Evolutionary conservation across 2,797 vertebrate species (phyloP), one percentile per base, ranked within the genome.

Genomic region (Cheirogaleus major): DNA sequence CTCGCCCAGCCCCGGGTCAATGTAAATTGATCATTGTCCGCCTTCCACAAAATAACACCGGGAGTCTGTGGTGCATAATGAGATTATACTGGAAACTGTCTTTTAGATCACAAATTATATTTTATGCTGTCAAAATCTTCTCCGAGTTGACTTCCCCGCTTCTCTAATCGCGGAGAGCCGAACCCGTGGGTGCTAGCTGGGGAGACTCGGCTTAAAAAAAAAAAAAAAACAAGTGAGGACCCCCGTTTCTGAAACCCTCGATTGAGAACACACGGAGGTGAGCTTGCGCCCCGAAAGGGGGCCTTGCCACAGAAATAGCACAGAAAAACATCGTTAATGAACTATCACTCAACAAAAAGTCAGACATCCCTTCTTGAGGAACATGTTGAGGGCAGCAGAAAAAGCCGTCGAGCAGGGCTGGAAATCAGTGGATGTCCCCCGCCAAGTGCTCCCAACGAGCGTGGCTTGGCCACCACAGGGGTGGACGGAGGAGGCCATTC

Each of bases 21-120:
- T 99, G 99, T 99, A 99, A 99, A 99, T 99, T 99, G 99, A 99
- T 99, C 99, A 99, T 99, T 99, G 99, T 99, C 98, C 98, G 98
- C 98, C 99, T 99, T 98, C 98, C 98, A 98, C 99, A 99, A 99
- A 99, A 99, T 98, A 99, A 99, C 98, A 99, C 98, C 98, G 97
- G 98, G 98, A 99, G 99, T 99, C 99, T 99, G 99, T 98, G 98
- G 98, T 98, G 98, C 98, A 98, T 99, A 99, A 99, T 99, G 98
- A 99, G 99, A 99, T 99, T 99, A 99, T 98, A 98, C 98, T 99
- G 98, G 98, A 99, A 99, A 99, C 98, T 98, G 98, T 99, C 98
- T 98, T 98, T 98, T 98, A 98, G 98, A 99, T 99, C 99, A 98
- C 98, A 98, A 99, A 99, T 99, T 99, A 98, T 99, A 99, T 99